Percentiles rank a stretch among this genome's conserved stretches.
phyloP scores from a whole-genome alignment of 2,888 invertebrate species.

The Cetonia aurata region DNA sequence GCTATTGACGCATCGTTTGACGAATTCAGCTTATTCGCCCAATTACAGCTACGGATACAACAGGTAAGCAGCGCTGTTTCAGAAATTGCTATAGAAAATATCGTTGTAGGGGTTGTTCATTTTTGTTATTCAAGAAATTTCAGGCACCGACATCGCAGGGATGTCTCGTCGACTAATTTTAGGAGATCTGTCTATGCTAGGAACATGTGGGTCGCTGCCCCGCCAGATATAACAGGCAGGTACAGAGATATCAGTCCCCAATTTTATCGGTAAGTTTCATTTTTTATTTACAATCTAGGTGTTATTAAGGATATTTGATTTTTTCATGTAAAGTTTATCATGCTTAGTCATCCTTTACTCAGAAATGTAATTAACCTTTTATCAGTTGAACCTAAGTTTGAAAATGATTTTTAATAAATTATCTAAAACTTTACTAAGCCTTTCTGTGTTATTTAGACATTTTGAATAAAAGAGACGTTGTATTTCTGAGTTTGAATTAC shows the following conservation, averaged over 20 bases:
- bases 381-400: no score
- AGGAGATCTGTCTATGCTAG: slow-evolving; percentile 82
- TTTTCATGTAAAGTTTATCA: no score
- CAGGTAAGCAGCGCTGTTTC: background rate
- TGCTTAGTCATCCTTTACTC: no score
- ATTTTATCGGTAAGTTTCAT: slow-evolving; percentile 76
- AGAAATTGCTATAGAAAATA: background rate
- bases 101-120: slow-evolving; percentile 6
- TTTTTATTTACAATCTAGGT: background rate
- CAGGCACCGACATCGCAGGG: slow-evolving; percentile 43
- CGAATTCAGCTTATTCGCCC: slow-evolving; percentile 57
- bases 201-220: slow-evolving; percentile 80
- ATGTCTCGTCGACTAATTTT: slow-evolving; percentile 66
- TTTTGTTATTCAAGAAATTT: slow-evolving; percentile 30
- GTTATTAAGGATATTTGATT: no score
- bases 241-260: slow-evolving; percentile 81
- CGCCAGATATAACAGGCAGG: slow-evolving; percentile 78
- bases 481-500: no score
- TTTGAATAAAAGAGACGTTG: no score
- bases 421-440: no score
- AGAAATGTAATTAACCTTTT: no score
- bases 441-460: no score
- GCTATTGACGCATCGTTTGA: slow-evolving; percentile 66
- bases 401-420: no score
- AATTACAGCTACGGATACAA: slow-evolving; percentile 46